Conservation (phyloP, 2,888 invertebrate genomes). For the Dicycla oo region DNA sequence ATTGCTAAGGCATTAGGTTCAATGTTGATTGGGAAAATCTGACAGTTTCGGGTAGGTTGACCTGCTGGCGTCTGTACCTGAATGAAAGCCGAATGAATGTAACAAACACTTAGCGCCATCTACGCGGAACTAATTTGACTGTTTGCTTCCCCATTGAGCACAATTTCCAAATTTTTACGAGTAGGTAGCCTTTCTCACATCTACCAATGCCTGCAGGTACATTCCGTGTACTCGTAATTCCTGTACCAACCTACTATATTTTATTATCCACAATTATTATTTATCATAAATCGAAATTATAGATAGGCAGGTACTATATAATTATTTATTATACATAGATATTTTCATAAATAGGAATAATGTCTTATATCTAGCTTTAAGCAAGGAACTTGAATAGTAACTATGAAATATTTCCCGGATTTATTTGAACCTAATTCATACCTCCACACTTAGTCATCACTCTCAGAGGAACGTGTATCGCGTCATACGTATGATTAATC, state of each 20-base stretch:
- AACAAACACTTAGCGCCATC: too few relatives aligned
- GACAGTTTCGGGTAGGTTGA: too few relatives aligned
- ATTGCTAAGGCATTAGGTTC: too few relatives aligned
- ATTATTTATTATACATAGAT: neutral
- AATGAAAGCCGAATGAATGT: too few relatives aligned
- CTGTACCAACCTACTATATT: neutral
- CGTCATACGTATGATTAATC: neutral
- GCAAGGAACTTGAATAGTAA: slow-evolving; percentile 33
- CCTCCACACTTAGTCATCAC: neutral
- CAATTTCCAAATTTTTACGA: neutral
- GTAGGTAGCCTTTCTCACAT: neutral
- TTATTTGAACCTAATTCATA: neutral
- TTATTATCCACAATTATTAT: too few relatives aligned
- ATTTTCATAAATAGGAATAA: slow-evolving; percentile 17
- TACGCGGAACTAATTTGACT: too few relatives aligned
- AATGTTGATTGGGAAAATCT: too few relatives aligned
- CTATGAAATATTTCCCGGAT: slow-evolving; percentile 21
- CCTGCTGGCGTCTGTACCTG: too few relatives aligned
- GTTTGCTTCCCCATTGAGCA: neutral
- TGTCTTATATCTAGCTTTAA: slow-evolving; percentile 16
- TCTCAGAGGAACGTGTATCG: neutral
- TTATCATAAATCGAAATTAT: slow-evolving; percentile 2
- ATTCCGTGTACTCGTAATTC: neutral
- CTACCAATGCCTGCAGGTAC: neutral
- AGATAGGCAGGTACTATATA: neutral